Evolutionary conservation across 2,113 vertebrate species (phyloP).

Genomic region (Pseudopipra pipra): DNA sequence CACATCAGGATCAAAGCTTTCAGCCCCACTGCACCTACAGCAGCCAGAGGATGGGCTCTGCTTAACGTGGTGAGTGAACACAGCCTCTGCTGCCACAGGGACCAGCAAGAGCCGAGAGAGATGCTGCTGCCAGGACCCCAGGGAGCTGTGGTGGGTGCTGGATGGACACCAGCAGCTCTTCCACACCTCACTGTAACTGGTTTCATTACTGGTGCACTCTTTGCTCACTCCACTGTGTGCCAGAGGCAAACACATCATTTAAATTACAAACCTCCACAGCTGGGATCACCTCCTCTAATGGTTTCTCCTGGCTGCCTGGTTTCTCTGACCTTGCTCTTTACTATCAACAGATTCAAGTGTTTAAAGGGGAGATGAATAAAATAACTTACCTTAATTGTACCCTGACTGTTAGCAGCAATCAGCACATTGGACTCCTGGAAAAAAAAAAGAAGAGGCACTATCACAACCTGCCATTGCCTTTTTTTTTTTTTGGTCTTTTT

Average conservation of each 20-base stretch:
- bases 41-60: not conserved
- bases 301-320: not conserved
- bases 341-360: not conserved
- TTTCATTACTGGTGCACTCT: not conserved
- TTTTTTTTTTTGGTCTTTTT: rapidly evolving
- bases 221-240: not conserved
- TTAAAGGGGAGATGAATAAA: slow-evolving; percentile 37
- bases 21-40: not conserved
- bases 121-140: not conserved
- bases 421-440: slow-evolving; percentile 95
- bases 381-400: slow-evolving; percentile 96
- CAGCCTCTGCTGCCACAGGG: not conserved
- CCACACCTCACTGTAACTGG: not conserved
- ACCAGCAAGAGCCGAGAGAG: not conserved
- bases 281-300: slow-evolving; percentile 5
- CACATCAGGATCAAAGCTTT: not conserved
- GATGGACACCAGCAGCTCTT: not conserved
- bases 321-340: not conserved
- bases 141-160: not conserved
- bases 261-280: not conserved
- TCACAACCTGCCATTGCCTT: slow-evolving; percentile 6
- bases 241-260: slow-evolving; percentile 4
- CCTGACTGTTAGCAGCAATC: slow-evolving; percentile 99
- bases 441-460: slow-evolving; percentile 64
- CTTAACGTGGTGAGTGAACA: rapidly evolving